phyloP scores from a whole-genome alignment of 2,888 invertebrate species.

The Drosophila affinis region DNA sequence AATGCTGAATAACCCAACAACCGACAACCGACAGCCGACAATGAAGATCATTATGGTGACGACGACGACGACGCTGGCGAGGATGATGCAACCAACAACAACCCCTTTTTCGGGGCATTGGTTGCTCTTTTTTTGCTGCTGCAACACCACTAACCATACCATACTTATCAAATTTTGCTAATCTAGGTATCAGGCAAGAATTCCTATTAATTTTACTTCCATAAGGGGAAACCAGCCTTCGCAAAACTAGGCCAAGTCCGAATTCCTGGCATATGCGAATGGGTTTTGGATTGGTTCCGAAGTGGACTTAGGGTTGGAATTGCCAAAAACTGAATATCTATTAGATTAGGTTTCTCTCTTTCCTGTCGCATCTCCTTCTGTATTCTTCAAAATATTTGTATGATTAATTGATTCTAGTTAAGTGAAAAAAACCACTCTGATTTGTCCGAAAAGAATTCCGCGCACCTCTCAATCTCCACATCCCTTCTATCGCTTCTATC shows the following conservation, averaged over 20 bases:
- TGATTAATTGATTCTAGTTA: slow-evolving; percentile 11
- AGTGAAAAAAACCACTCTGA: neutral
- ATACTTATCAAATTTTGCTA: slow-evolving; percentile 39
- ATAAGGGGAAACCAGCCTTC: neutral
- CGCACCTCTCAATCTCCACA: too few species aligned
- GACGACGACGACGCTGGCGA: slow-evolving; percentile 27
- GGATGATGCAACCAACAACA: slow-evolving; percentile 17
- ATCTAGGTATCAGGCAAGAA: slow-evolving; percentile 39
- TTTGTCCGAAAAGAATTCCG: neutral
- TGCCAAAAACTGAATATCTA: neutral
- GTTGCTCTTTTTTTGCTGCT: slow-evolving; percentile 37
- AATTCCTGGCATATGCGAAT: slow-evolving; percentile 15
- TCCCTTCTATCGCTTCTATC: neutral
- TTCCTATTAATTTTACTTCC: slow-evolving; percentile 30
- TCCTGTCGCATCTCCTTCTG: too few species aligned
- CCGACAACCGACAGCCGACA: slow-evolving; percentile 29
- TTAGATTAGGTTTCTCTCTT: neutral
- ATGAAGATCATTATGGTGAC: slow-evolving; percentile 48
- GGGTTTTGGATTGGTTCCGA: neutral
- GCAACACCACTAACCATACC: slow-evolving; percentile 54
- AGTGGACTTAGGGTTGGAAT: neutral
- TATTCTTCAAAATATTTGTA: neutral
- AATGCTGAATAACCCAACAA: slow-evolving; percentile 30
- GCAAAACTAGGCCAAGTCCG: slow-evolving; percentile 28
- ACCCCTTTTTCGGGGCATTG: slow-evolving; percentile 50